Evolutionary conservation across 2,113 vertebrate genomes (phyloP), one percentile per base, ranked within the genome.

Genomic region (Marmota flaviventris): DNA sequence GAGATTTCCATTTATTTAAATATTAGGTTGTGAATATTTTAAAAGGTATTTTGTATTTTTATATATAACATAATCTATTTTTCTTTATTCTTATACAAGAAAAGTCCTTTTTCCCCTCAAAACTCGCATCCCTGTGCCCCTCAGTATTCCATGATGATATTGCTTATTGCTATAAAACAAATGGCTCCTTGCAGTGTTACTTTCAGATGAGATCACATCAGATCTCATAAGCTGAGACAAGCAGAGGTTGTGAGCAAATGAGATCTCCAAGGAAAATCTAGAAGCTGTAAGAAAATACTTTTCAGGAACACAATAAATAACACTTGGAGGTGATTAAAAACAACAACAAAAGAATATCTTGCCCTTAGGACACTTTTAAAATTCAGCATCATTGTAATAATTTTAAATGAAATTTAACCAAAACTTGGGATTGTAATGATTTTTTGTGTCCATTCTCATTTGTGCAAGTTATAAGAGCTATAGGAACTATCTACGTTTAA

Each of bases 191-290:
- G 83, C 77, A 93, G 37, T 69, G 90, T 82, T 92, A 18, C 91
- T 91, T 63, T 34, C 48, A 96, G 95, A 93, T 96, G 95, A 93
- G 96, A 83, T 96, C 93, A 96, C 79, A 95, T 97, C 85, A 93
- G 92, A 93, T 97, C 4, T 42, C 89, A 92, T 93, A 14, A 73
- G 78, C 93, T 89, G 78, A 97, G 85, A 67, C 25, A 88, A 69
- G 75, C 86, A 96, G 89, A 85, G 85, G 24, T 25, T 81, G n/a
- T 92, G 73, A 51, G 78, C 24, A 97, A 97, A 96, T 69, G 58
- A 96, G 91, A 96, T 94, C 97, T 98, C 96, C 13, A 97, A 97
- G 93, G 88, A 97, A 89, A 97, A 93, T 89, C 0, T 0, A 97
- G 79, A 34, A 58, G 53, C n/a, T 81, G 8, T 63, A 85, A 93